Evolutionary conservation across 2,797 vertebrate species (phyloP).

Genomic region (Tachyglossus aculeatus): DNA sequence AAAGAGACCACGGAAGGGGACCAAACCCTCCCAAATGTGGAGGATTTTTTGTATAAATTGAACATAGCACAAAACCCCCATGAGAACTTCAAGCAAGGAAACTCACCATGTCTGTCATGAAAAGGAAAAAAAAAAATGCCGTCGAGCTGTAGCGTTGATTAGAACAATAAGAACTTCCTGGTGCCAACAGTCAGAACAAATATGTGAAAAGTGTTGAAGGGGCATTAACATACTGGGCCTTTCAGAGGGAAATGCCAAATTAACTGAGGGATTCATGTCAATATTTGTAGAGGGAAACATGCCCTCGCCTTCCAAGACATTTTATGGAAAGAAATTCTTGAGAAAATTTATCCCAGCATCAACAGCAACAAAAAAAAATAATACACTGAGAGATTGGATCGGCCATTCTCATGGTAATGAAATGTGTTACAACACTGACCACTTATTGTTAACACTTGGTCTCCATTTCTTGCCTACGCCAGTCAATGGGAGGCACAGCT

Average conservation of each 20-base stretch:
- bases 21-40: slow-evolving; percentile 20
- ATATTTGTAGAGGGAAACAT: slow-evolving; percentile 78
- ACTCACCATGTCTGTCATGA: slow-evolving; percentile 73
- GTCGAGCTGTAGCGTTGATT: slow-evolving; percentile 57
- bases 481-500: slow-evolving; percentile 61
- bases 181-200: slow-evolving; percentile 78
- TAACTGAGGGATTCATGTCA: slow-evolving; percentile 70
- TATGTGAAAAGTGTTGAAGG: slow-evolving; percentile 70
- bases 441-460: slow-evolving; percentile 42
- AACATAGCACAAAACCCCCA: slow-evolving; percentile 66
- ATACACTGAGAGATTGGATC: slow-evolving; percentile 31
- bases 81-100: slow-evolving; percentile 91
- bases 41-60: slow-evolving; percentile 37
- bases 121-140: slow-evolving; percentile 64
- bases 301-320: slow-evolving; percentile 42
- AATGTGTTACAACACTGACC: slow-evolving; percentile 43
- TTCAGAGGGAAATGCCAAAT: slow-evolving; percentile 71
- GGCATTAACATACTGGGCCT: slow-evolving; percentile 65
- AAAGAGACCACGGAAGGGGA: slow-evolving; percentile 28
- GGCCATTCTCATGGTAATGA: slow-evolving; percentile 70
- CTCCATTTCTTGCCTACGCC: slow-evolving; percentile 35
- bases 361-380: slow-evolving; percentile 29
- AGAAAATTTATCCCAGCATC: slow-evolving; percentile 48
- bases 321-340: slow-evolving; percentile 34
- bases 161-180: slow-evolving; percentile 81